A percentile compares a stretch with the other conserved stretches of the same genome.
Conservation (phyloP, 1,140 invertebrate species). For the Agrypnia vestita region DNA sequence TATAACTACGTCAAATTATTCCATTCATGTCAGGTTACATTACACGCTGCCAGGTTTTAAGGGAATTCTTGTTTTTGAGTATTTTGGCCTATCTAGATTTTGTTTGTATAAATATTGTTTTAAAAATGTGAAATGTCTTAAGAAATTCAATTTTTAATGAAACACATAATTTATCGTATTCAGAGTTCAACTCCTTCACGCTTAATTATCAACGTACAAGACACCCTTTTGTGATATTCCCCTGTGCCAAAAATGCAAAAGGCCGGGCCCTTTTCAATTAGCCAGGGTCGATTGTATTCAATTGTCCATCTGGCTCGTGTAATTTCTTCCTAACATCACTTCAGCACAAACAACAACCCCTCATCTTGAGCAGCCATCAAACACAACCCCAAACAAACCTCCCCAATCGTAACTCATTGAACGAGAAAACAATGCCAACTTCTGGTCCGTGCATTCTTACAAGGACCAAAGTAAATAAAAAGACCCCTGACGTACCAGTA, state of each 20-base stretch:
- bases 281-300: not conserved
- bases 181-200: too few relatives aligned
- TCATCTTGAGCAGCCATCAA: not conserved
- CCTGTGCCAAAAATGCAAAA: not conserved
- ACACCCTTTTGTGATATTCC: not conserved
- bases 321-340: not conserved
- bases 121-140: too few relatives aligned
- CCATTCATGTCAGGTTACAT: too few relatives aligned
- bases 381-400: not conserved
- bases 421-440: not conserved
- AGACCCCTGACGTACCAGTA: too few relatives aligned
- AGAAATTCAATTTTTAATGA: too few relatives aligned
- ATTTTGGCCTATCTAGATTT: too few relatives aligned
- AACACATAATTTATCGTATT: too few relatives aligned
- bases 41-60: too few relatives aligned
- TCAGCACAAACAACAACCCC: not conserved
- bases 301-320: constrained; percentile 2
- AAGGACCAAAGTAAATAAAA: not conserved
- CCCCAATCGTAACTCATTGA: not conserved
- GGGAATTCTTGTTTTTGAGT: too few relatives aligned
- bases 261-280: not conserved
- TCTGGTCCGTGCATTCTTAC: not conserved
- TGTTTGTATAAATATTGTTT: too few relatives aligned
- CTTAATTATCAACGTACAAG: too few relatives aligned
- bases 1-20: too few relatives aligned